Conservation (phyloP, 2,888 invertebrate species). For the Autographa gamma region DNA sequence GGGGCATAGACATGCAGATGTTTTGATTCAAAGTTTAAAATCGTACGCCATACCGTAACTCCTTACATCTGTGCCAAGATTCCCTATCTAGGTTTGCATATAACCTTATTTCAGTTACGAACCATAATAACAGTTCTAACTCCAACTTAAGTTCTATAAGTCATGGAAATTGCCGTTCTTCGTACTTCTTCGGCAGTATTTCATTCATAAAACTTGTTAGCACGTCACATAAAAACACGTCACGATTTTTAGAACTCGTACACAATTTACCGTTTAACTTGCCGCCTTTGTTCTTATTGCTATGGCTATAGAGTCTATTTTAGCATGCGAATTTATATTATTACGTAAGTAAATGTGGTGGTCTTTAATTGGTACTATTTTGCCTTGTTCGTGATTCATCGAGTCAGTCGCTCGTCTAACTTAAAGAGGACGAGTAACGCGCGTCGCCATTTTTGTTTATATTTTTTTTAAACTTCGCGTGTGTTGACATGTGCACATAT, state of each 20-base stretch:
- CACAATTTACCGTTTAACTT: conserved; percentile 43
- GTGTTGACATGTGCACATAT: conserved; percentile 68
- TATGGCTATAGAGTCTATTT: conserved; percentile 64
- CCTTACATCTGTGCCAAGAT: conserved; percentile 35
- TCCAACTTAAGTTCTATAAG: conserved; percentile 24
- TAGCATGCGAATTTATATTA: conserved; percentile 65
- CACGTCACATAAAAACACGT: conserved; percentile 68
- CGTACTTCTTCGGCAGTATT: conserved; percentile 38
- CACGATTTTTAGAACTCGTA: conserved; percentile 62
- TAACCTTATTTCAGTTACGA: conserved; percentile 24
- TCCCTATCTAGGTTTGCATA: conserved; percentile 32
- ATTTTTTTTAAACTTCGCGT: conserved; percentile 68
- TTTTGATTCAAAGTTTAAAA: conserved; percentile 37
- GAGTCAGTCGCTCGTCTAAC: conserved; percentile 77
- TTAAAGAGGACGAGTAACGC: conserved; percentile 70
- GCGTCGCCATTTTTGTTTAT: conserved; percentile 69
- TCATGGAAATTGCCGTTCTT: conserved; percentile 33
- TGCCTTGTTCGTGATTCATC: conserved; percentile 85
- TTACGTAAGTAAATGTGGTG: conserved; percentile 69
- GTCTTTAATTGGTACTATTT: conserved; percentile 85
- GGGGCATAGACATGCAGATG: conserved; percentile 7
- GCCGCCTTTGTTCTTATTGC: conserved; percentile 53
- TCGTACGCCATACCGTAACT: conserved; percentile 33
- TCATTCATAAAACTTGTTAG: conserved; percentile 74
- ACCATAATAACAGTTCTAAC: conserved; percentile 25